Evolutionary conservation across 2,888 invertebrate genomes (phyloP), one percentile per base, ranked within the genome.

Genomic region (Lottia scabra): DNA sequence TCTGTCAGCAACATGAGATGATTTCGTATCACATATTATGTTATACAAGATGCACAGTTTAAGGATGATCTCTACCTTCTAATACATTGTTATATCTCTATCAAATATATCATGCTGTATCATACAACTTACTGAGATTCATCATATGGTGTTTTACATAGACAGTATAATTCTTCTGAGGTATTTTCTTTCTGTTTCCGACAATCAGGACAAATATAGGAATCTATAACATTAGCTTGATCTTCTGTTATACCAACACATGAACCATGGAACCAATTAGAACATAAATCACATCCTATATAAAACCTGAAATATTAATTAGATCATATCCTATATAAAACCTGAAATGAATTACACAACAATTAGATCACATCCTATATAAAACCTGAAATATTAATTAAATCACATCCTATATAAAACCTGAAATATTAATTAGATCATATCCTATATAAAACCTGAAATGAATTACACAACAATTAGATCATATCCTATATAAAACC

Each of bases 251-350:
- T 95, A 64, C 95, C 95, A 15, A 99, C 97, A 89, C 99, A 99
- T 82, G 95, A 95, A 0, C 98, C 98, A 89, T 99, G 99, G 92
- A 97, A 99, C 98, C 99, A 99, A 90, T 98, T 97, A 86, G 95
- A 96, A 90, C 99, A 99, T 85, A 96, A 92, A 91, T 98, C 98
- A 91, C 99, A 99, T 74, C 97, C 97, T 79, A 99, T 96, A 90
- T 98, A 99, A 90, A 98, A 98, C 89, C 95, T 96, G 80, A 12
- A 80, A 72, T 19, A 69, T 70, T 8, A 6, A 38, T 4, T 10
- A 4, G 38, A 30, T 38, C 38, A 38, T 10, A 38, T 38, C 8
- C 10, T 8, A 38, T 38, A 8, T 38, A 38, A 38, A 30, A 38
- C 10, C 10, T 38, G 38, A 38, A 38, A 38, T 38, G 1, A 10